Conservation (phyloP, 2,888 invertebrate genomes). For the Rotaria socialis region DNA sequence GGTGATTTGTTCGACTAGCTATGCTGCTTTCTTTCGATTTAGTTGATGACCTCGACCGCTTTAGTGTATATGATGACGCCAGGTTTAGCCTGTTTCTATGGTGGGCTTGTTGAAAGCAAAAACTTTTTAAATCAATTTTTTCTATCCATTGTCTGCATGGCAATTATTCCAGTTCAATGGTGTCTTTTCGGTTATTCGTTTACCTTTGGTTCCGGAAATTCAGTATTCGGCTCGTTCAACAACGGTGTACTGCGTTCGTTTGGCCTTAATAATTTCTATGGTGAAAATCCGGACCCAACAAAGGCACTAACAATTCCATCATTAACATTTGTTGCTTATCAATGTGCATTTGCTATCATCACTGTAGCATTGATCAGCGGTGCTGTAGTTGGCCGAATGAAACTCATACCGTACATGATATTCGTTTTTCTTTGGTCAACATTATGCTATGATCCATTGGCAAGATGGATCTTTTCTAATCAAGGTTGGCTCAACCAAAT, state of each 20-base stretch:
- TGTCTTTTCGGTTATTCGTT: not conserved
- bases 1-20: too few relatives aligned
- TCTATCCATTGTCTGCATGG: not conserved
- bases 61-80: not conserved
- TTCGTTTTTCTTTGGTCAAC: slow-evolving; percentile 1
- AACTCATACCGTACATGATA: not conserved
- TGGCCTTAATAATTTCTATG: not conserved
- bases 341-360: not conserved
- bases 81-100: not conserved
- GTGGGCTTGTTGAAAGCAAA: not conserved
- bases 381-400: not conserved
- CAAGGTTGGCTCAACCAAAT: not conserved
- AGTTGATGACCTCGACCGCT: not conserved
- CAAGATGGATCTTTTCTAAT: not conserved
- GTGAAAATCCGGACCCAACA: not conserved
- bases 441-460: not conserved
- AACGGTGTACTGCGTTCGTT: not conserved
- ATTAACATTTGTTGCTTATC: not conserved
- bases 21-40: not conserved
- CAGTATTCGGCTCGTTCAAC: not conserved
- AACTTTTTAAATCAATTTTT: not conserved
- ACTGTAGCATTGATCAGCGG: not conserved
- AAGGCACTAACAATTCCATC: not conserved
- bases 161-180: not conserved
- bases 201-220: not conserved